A percentile compares a stretch with the other conserved stretches of the same genome.
Conservation (phyloP, 35 echinoderm and acorn worm genomes). For the Apostichopus japonicus region DNA sequence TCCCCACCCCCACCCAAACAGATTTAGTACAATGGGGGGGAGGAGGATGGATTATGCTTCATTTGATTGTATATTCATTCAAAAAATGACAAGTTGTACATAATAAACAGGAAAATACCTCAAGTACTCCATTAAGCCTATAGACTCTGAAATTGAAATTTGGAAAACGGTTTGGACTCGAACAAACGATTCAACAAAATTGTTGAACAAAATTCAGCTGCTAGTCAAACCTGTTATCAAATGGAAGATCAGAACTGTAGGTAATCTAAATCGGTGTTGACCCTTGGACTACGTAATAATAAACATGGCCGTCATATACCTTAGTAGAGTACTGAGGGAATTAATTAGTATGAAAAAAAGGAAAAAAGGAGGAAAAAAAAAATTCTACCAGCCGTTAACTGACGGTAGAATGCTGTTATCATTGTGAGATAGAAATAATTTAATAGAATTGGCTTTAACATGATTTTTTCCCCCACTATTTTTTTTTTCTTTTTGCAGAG, state of each 20-base stretch:
- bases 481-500: not conserved
- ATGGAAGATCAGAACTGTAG: not conserved
- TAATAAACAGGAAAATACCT: too few species aligned
- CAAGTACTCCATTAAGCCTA: too few species aligned
- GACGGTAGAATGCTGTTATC: not conserved
- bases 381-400: too few species aligned
- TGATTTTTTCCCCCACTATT: not conserved
- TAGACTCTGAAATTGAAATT: too few species aligned
- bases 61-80: too few species aligned
- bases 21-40: too few species aligned
- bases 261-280: not conserved
- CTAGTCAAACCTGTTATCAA: not conserved
- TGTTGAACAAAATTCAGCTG: not conserved
- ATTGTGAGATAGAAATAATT: not conserved
- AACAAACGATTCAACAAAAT: not conserved
- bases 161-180: not conserved
- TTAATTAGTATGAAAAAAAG: not conserved
- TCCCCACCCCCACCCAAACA: too few species aligned
- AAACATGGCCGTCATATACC: not conserved
- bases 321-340: not conserved
- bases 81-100: too few species aligned
- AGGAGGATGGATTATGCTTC: too few species aligned
- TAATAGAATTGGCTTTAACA: conserved; percentile 7
- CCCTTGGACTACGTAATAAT: not conserved
- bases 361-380: too few species aligned